Conservation (phyloP, 64 coral and sea anemone genomes). For the Pocillopora damicornis region DNA sequence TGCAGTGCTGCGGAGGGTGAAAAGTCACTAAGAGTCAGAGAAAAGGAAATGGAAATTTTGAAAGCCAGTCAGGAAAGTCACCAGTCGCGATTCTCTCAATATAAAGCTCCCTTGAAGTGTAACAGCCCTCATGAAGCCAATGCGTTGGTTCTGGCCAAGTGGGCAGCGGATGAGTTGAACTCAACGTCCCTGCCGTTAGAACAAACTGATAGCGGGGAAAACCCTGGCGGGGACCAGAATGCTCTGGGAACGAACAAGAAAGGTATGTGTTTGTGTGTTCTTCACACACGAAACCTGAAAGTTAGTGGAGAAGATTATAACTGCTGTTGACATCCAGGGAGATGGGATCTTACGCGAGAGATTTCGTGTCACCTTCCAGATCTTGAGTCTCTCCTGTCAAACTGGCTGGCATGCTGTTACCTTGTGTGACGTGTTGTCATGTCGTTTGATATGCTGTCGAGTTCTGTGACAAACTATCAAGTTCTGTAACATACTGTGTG, state of each 20-base stretch:
- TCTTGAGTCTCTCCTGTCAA: too few species aligned
- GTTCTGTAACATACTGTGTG: too few species aligned
- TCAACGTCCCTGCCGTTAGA: background rate
- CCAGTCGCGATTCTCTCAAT: background rate
- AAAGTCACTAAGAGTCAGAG: constrained; percentile 19
- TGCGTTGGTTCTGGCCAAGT: constrained; percentile 16
- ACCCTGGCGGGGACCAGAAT: background rate
- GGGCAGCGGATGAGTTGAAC: constrained; percentile 16
- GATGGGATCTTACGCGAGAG: too few species aligned
- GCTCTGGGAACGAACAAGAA: background rate
- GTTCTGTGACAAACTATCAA: too few species aligned
- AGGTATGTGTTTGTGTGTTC: background rate
- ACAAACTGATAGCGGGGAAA: background rate
- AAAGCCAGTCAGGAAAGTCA: background rate
- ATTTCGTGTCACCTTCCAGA: too few species aligned
- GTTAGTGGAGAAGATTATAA: too few species aligned
- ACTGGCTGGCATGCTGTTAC: too few species aligned
- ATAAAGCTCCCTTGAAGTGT: background rate
- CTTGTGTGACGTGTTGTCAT: too few species aligned
- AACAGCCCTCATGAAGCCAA: constrained; percentile 35
- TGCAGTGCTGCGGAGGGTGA: constrained; percentile 4
- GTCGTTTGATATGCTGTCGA: too few species aligned
- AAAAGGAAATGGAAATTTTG: background rate
- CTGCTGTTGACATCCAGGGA: too few species aligned
- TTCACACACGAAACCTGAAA: too few species aligned